Evolutionary conservation across 2,113 vertebrate species (phyloP).

Genomic region (Hippolais icterina): DNA sequence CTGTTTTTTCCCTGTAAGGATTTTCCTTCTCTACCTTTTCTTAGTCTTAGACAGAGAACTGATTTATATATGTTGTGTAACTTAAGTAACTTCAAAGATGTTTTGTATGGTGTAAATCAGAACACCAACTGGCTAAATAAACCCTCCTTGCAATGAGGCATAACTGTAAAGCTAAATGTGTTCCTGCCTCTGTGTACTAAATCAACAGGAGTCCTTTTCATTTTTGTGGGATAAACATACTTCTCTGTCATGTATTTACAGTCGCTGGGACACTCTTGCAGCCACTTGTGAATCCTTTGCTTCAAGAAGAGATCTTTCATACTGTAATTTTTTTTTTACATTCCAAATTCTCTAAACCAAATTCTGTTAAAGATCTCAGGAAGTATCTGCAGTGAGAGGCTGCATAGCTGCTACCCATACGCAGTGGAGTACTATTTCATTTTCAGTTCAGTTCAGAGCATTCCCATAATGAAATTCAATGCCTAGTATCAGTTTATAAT

Average conservation of each 20-base stretch:
- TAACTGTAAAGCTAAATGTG: not conserved
- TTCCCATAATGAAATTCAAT: not conserved
- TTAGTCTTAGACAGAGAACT: not conserved
- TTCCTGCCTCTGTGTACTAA: not conserved
- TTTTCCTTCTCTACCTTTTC: constrained; percentile 8
- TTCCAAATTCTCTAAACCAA: not conserved
- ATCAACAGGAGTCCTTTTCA: not conserved
- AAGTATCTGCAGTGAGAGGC: not conserved
- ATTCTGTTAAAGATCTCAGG: not conserved
- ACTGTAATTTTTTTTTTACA: not conserved
- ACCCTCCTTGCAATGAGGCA: not conserved
- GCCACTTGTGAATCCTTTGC: not conserved
- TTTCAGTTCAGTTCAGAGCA: not conserved
- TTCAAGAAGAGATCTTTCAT: not conserved
- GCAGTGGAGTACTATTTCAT: not conserved
- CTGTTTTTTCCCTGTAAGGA: constrained; percentile 9
- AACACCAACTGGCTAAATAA: not conserved
- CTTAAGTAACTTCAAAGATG: not conserved
- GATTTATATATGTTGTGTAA: not conserved
- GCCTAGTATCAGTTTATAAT: not conserved
- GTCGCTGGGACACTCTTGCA: not conserved
- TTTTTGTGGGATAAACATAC: constrained; percentile 6
- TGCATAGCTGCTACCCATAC: not conserved
- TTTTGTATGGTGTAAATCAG: not conserved
- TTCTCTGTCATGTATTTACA: not conserved